Conservation (phyloP, 2,888 invertebrate species). For the Peribatodes rhomboidaria region DNA sequence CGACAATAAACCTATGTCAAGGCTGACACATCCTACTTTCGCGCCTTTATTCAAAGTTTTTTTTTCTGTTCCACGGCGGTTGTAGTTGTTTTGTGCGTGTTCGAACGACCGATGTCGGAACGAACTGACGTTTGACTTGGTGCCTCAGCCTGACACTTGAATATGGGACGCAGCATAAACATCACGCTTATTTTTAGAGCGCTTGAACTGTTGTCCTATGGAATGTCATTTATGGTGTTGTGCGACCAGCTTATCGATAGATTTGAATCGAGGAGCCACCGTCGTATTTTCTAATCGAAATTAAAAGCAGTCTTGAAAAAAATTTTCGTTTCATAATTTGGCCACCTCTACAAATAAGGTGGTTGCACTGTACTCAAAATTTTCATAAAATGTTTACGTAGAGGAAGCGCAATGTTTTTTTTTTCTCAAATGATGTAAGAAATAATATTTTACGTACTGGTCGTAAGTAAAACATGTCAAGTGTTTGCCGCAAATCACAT, state of each 20-base stretch:
- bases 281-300: neutral
- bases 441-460: neutral
- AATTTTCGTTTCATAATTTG: neutral
- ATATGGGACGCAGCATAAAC: conserved; percentile 66
- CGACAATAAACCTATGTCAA: conserved; percentile 56
- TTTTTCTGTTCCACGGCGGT: conserved; percentile 53
- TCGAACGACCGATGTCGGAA: conserved; percentile 59
- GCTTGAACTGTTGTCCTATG: conserved; percentile 53
- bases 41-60: conserved; percentile 60
- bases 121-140: conserved; percentile 60
- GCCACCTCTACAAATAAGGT: neutral
- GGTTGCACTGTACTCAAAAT: neutral
- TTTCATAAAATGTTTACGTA: no score
- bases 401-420: no score
- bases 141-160: conserved; percentile 65
- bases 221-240: conserved; percentile 60
- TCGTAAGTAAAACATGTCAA: neutral
- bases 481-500: neutral
- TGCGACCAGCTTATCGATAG: conserved; percentile 5
- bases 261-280: neutral
- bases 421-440: neutral
- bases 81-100: conserved; percentile 60
- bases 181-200: conserved; percentile 75
- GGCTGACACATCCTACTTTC: conserved; percentile 64
- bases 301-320: neutral